Percentiles rank a stretch among this genome's conserved stretches.
Conservation (phyloP, 2,888 invertebrate species). For the Lycia hirtaria region DNA sequence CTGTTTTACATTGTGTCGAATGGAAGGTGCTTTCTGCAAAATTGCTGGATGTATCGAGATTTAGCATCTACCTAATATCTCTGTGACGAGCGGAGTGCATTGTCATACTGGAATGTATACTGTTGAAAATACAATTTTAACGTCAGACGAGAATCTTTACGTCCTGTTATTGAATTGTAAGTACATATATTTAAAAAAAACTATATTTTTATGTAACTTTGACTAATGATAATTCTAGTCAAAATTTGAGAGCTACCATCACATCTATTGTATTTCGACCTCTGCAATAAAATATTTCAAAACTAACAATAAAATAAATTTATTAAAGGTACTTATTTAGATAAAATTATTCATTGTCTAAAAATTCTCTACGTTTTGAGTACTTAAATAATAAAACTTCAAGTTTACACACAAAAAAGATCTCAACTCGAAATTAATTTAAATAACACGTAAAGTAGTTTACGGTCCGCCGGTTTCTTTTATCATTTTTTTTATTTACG, state of each 20-base stretch:
- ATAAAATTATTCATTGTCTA: not conserved
- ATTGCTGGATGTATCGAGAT: no score
- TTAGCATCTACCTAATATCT: no score
- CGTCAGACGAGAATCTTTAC: no score
- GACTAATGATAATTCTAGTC: not conserved
- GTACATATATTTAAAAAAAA: no score
- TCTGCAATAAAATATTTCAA: not conserved
- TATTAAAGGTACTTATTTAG: not conserved
- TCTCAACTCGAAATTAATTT: conserved; percentile 6
- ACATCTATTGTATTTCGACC: not conserved
- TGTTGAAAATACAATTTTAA: no score
- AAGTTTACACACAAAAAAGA: conserved; percentile 2
- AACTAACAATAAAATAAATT: not conserved
- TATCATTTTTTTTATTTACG: conserved; percentile 39
- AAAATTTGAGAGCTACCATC: not conserved
- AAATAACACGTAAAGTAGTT: conserved; percentile 26
- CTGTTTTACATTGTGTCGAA: no score
- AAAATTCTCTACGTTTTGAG: not conserved
- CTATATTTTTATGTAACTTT: no score
- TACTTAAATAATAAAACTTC: not conserved
- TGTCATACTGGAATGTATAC: no score
- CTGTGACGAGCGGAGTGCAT: no score
- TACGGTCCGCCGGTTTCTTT: conserved; percentile 33
- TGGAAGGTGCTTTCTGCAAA: no score
- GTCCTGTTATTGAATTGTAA: no score